A percentile compares a stretch with the other conserved stretches of the same genome.
Conservation (phyloP, 2,113 vertebrate genomes). For the Eublepharis macularius region DNA sequence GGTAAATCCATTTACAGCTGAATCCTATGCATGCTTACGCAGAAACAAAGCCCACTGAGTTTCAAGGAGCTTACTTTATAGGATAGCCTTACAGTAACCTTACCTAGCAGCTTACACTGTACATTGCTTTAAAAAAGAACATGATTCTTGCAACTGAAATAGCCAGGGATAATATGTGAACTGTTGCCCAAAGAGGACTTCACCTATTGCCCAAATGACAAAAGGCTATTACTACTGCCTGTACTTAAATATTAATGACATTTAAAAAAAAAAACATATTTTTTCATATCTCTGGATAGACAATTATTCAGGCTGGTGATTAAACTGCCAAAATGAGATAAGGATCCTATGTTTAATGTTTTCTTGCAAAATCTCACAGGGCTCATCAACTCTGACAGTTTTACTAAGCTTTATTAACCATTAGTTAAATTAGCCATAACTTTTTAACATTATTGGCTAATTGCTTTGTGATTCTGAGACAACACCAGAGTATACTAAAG, state of each 20-base stretch:
- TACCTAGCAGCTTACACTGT: too few relatives aligned
- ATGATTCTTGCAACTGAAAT: background rate
- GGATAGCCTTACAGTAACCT: too few relatives aligned
- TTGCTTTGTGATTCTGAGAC: conserved; percentile 71
- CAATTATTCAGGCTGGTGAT: conserved; percentile 42
- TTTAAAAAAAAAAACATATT: conserved; percentile 25
- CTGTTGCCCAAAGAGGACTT: background rate
- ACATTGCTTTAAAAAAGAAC: too few relatives aligned
- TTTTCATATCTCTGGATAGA: background rate
- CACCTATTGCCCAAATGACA: background rate
- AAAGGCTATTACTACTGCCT: background rate
- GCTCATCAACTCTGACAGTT: conserved; percentile 71
- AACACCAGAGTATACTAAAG: conserved; percentile 71
- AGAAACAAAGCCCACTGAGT: too few relatives aligned
- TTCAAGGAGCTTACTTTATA: too few relatives aligned
- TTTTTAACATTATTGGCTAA: conserved; percentile 77
- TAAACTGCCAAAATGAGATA: conserved; percentile 63
- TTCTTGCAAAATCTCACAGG: conserved; percentile 63
- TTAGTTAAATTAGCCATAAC: conserved; percentile 79
- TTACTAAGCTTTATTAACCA: conserved; percentile 73
- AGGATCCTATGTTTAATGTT: conserved; percentile 63
- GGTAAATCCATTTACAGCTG: too few relatives aligned
- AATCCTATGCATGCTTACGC: too few relatives aligned
- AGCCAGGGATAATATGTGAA: background rate
- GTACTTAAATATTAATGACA: background rate